Evolutionary conservation across 2,797 vertebrate species (phyloP).

Genomic region (Macroramphosus scolopax): DNA sequence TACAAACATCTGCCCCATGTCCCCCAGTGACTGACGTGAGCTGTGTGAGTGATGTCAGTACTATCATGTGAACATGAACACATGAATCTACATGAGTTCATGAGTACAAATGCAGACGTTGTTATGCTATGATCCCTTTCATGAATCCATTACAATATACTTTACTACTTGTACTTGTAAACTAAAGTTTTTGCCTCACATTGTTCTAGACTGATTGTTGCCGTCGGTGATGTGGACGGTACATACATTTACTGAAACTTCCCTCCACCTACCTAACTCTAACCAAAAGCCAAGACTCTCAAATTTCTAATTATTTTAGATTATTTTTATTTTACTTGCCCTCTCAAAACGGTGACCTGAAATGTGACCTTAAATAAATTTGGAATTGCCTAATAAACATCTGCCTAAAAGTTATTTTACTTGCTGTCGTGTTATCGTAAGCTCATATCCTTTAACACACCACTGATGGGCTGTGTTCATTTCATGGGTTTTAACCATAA

Average conservation of each 20-base stretch:
- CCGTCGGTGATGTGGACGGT: no score
- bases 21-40: constrained; percentile 49
- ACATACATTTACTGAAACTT: no score
- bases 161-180: no score
- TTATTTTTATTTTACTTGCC: constrained; percentile 19
- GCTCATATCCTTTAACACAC: constrained; percentile 5
- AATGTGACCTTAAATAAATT: constrained; percentile 32
- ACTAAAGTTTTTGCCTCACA: no score
- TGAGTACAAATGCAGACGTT: no score
- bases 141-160: no score
- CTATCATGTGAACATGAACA: constrained; percentile 32
- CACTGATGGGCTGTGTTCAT: constrained; percentile 1
- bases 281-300: constrained; percentile 18
- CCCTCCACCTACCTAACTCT: no score
- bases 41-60: constrained; percentile 39
- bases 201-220: no score
- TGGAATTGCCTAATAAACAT: constrained; percentile 24
- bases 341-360: constrained; percentile 27
- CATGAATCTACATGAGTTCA: constrained; percentile 21
- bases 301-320: constrained; percentile 28
- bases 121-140: no score
- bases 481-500: neutral
- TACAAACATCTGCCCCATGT: constrained; percentile 58
- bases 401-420: constrained; percentile 36
- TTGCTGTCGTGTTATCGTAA: constrained; percentile 29